These are phyloP conservation scores for Bugulina stolonifera DNA, from an alignment of 2,888 invertebrate genomes.

Conservation along the genomic window DNA sequence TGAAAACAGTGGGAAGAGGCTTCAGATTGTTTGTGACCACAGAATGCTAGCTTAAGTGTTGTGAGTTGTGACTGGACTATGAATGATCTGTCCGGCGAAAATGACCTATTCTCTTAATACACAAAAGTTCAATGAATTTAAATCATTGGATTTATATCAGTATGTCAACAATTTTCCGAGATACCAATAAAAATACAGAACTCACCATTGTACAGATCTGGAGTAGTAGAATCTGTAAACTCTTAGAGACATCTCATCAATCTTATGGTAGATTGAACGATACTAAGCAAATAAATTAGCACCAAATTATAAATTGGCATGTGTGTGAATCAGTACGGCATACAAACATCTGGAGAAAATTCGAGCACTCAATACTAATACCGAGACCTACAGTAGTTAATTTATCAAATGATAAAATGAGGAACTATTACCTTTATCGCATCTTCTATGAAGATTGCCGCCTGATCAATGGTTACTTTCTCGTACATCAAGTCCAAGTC, in stretches of 20 bases:
- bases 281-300: constrained; percentile 34
- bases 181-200: background rate
- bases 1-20: too few species aligned
- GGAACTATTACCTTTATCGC: constrained; percentile 42
- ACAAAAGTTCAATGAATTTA: constrained; percentile 18
- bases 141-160: background rate
- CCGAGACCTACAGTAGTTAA: too few species aligned
- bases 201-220: constrained; percentile 36
- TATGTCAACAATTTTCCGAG: background rate
- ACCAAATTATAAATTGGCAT: too few species aligned
- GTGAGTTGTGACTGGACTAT: too few species aligned
- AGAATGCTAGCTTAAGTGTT: too few species aligned
- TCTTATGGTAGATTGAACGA: constrained; percentile 46
- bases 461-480: constrained; percentile 37
- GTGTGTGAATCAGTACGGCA: too few species aligned
- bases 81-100: too few species aligned
- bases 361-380: too few species aligned
- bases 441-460: constrained; percentile 47
- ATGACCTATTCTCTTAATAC: constrained; percentile 12
- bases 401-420: too few species aligned
- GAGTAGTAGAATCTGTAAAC: constrained; percentile 45
- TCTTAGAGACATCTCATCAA: constrained; percentile 37
- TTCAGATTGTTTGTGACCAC: too few species aligned
- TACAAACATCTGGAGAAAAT: too few species aligned
- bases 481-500: constrained; percentile 32